phyloP scores from a whole-genome alignment of 2,888 invertebrate genomes.

The Erpobdella octoculata region DNA sequence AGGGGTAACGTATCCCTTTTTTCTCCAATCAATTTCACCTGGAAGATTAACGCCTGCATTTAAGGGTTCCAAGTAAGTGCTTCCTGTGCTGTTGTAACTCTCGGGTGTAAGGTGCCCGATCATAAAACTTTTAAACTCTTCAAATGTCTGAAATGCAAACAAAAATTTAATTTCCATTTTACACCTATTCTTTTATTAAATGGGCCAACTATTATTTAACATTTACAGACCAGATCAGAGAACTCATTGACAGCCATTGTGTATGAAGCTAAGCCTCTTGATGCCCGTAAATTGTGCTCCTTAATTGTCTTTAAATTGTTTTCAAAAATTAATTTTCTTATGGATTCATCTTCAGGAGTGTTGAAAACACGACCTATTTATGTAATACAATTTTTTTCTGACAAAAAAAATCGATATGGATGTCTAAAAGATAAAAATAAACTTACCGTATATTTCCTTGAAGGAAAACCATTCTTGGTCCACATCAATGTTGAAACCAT shows the following conservation, averaged over 20 bases:
- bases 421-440: neutral
- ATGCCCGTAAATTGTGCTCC: slow-evolving; percentile 35
- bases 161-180: neutral
- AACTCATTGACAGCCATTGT: slow-evolving; percentile 38
- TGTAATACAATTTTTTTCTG: too few species aligned
- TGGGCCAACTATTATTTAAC: too few species aligned
- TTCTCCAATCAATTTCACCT: slow-evolving; percentile 42
- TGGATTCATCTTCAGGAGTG: slow-evolving; percentile 25
- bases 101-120: slow-evolving; percentile 29
- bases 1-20: slow-evolving; percentile 43
- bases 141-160: slow-evolving; percentile 23
- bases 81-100: neutral
- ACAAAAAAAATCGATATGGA: too few species aligned
- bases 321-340: slow-evolving; percentile 27
- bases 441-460: neutral
- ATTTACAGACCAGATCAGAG: slow-evolving; percentile 37
- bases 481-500: neutral
- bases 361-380: slow-evolving; percentile 30
- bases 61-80: slow-evolving; percentile 29
- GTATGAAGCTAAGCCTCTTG: slow-evolving; percentile 34
- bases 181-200: neutral
- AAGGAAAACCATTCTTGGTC: slow-evolving; percentile 5
- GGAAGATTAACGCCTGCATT: slow-evolving; percentile 36
- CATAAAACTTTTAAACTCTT: slow-evolving; percentile 35
- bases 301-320: slow-evolving; percentile 34